Percentiles rank a stretch among this genome's conserved stretches.
Evolutionary conservation across 2,113 vertebrate species (phyloP).

Genomic region (Prionailurus viverrinus): DNA sequence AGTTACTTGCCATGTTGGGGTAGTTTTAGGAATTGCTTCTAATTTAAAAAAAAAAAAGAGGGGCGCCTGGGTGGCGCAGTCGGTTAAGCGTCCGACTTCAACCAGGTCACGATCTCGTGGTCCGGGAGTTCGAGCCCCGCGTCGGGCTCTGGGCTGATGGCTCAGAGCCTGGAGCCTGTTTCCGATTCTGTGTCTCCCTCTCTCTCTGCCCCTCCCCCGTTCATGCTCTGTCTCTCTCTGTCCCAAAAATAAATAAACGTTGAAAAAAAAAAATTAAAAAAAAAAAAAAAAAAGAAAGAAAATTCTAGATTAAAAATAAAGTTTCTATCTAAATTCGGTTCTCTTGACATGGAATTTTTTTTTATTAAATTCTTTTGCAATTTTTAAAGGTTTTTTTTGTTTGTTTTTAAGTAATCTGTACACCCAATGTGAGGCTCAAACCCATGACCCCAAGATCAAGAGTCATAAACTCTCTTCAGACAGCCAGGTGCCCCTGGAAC

Average conservation of each 20-base stretch:
- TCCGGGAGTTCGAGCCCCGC: no score
- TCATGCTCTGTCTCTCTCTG: no score
- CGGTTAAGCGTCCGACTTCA: no score
- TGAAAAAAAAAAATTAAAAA: no score
- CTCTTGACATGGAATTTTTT: not conserved
- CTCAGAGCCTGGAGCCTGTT: no score
- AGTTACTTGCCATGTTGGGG: conserved; percentile 68
- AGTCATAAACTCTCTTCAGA: not conserved
- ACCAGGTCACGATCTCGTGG: no score
- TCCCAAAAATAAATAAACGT: no score
- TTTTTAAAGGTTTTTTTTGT: not conserved
- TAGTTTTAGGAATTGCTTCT: conserved; percentile 75
- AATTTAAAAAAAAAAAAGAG: not conserved
- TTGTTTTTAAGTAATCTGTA: not conserved
- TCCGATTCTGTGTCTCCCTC: no score
- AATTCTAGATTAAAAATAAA: conserved; percentile 12
- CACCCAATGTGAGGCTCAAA: not conserved
- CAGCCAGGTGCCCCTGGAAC: not conserved
- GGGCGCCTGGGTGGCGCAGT: no score
- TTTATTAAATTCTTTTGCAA: not conserved
- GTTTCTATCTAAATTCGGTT: not conserved
- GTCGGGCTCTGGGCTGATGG: no score
- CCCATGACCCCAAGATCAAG: not conserved
- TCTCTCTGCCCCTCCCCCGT: no score
- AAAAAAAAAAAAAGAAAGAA: not conserved